Conservation (phyloP, 2,888 invertebrate genomes). For the Esperia sulphurella region DNA sequence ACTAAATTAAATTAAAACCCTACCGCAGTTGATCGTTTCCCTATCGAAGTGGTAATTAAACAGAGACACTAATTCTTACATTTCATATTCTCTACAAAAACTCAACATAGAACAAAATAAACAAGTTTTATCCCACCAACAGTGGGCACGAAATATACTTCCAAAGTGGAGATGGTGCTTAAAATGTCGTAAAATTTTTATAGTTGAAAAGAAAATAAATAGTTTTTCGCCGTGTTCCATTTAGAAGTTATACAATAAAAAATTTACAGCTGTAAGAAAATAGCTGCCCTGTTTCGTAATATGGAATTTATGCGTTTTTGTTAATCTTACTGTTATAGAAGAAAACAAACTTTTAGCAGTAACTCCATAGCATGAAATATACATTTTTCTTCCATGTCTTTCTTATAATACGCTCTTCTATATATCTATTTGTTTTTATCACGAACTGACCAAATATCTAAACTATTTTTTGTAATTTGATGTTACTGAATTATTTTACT, state of each 20-base stretch:
- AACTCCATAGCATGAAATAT: too few relatives aligned
- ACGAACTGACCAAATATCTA: too few relatives aligned
- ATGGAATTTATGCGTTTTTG: slow-evolving; percentile 13
- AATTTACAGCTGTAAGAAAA: slow-evolving; percentile 57
- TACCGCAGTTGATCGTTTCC: slow-evolving; percentile 51
- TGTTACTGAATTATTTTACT: too few relatives aligned
- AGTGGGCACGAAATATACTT: slow-evolving; percentile 25
- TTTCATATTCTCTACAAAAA: slow-evolving; percentile 15
- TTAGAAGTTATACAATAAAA: slow-evolving; percentile 62
- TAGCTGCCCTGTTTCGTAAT: slow-evolving; percentile 39
- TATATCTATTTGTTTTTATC: too few relatives aligned
- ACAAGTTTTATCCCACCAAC: slow-evolving; percentile 6
- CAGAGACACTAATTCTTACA: slow-evolving; percentile 14
- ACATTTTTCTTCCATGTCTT: too few relatives aligned
- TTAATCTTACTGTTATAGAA: neutral
- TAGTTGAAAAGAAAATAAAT: slow-evolving; percentile 68
- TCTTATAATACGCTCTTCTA: too few relatives aligned
- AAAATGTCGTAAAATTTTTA: slow-evolving; percentile 69
- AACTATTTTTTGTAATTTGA: too few relatives aligned
- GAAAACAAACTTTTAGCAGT: neutral
- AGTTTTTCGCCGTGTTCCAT: slow-evolving; percentile 61
- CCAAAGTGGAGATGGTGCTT: slow-evolving; percentile 61
- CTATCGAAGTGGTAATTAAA: slow-evolving; percentile 34
- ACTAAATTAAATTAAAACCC: slow-evolving; percentile 29
- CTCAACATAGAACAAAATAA: slow-evolving; percentile 12